A percentile compares a stretch with the other conserved stretches of the same genome.
Evolutionary conservation across 2,888 invertebrate species (phyloP).

Genomic region (Cylindroiulus punctatus): DNA sequence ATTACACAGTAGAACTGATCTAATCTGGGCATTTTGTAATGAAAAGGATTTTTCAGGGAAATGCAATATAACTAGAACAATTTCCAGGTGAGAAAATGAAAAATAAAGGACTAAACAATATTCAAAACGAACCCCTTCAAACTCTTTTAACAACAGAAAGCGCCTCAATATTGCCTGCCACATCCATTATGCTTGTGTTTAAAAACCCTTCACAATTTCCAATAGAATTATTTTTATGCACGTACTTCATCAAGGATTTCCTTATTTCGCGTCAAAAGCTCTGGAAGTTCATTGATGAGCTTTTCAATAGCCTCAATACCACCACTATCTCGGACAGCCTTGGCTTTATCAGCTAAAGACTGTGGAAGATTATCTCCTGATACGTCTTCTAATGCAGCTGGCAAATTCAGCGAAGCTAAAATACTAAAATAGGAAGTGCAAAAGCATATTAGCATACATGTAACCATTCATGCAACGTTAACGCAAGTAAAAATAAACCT

Average conservation of each 20-base stretch:
- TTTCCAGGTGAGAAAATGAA: too few relatives aligned
- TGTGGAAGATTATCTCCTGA: slow-evolving; percentile 82
- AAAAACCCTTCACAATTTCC: neutral
- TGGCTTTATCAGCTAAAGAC: slow-evolving; percentile 86
- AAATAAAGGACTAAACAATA: too few relatives aligned
- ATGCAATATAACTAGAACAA: neutral
- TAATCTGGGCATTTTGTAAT: neutral
- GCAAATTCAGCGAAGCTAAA: slow-evolving; percentile 92
- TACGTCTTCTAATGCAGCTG: slow-evolving; percentile 92
- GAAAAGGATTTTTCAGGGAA: neutral
- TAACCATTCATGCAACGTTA: neutral
- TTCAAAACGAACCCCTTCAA: too few relatives aligned
- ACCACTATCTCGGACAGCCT: slow-evolving; percentile 78
- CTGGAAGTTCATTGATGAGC: slow-evolving; percentile 87
- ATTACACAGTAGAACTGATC: neutral
- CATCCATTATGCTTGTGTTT: neutral
- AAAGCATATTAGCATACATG: neutral
- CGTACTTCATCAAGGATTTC: slow-evolving; percentile 92
- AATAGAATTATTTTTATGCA: neutral
- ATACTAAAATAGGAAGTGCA: slow-evolving; percentile 69
- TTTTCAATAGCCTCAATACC: slow-evolving; percentile 78
- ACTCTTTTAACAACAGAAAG: neutral
- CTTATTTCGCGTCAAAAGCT: slow-evolving; percentile 87
- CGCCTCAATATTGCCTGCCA: neutral
- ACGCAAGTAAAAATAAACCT: slow-evolving; percentile 1